Evolutionary conservation across 2,888 invertebrate genomes (phyloP).

Genomic region (Leptinotarsa peninsularis): DNA sequence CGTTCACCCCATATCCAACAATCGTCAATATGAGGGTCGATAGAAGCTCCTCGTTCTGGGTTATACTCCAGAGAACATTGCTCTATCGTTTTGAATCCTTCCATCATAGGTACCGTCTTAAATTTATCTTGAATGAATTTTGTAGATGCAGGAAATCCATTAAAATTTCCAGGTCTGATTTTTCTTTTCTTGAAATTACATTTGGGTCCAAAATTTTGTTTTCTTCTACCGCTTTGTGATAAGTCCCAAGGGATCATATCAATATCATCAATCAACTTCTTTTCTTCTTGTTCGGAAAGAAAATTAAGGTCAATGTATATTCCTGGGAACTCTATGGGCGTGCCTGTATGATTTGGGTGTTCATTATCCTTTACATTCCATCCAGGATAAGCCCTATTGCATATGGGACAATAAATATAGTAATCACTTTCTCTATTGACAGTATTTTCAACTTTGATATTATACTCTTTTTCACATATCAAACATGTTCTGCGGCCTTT

Average conservation of each 20-base stretch:
- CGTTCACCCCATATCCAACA: slow-evolving; percentile 99
- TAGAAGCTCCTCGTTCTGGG: slow-evolving; percentile 87
- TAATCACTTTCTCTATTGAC: slow-evolving; percentile 65
- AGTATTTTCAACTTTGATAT: slow-evolving; percentile 60
- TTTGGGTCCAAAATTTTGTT: slow-evolving; percentile 99
- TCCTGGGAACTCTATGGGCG: slow-evolving; percentile 74
- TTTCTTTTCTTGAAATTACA: slow-evolving; percentile 97
- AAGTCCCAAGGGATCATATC: slow-evolving; percentile 87
- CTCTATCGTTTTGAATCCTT: slow-evolving; percentile 86
- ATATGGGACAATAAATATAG: slow-evolving; percentile 82
- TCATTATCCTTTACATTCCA: slow-evolving; percentile 74
- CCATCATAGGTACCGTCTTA: slow-evolving; percentile 70
- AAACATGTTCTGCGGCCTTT: slow-evolving; percentile 93
- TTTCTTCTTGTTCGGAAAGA: slow-evolving; percentile 78
- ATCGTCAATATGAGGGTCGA: slow-evolving; percentile 98
- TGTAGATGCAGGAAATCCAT: slow-evolving; percentile 87
- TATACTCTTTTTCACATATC: slow-evolving; percentile 81
- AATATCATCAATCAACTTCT: slow-evolving; percentile 74
- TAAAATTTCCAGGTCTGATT: slow-evolving; percentile 80
- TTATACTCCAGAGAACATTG: slow-evolving; percentile 97
- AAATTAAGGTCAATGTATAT: slow-evolving; percentile 79
- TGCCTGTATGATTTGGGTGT: slow-evolving; percentile 73
- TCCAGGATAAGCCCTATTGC: slow-evolving; percentile 81
- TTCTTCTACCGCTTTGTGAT: slow-evolving; percentile 95
- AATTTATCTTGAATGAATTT: slow-evolving; percentile 85